Percentiles rank a stretch among this genome's conserved stretches.
These are phyloP conservation scores for Aproaerema taeniolella DNA, from an alignment of 2,888 invertebrate species.

Conservation along the genomic window DNA sequence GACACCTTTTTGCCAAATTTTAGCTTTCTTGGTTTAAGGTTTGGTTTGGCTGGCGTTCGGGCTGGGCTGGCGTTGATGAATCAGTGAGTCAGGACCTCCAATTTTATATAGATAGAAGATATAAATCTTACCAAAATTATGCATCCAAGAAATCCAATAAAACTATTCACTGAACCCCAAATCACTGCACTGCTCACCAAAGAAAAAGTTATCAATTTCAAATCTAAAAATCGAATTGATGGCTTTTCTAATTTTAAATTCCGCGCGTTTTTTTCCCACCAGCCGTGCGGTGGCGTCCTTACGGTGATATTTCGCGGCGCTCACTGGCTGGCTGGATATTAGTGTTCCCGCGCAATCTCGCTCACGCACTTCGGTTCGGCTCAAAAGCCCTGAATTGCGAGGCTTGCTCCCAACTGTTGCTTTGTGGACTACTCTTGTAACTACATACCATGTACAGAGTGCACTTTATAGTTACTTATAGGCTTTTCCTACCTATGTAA, in stretches of 20 bases:
- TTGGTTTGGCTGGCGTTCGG: too few species aligned
- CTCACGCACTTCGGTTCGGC: constrained; percentile 23
- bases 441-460: too few species aligned
- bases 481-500: too few species aligned
- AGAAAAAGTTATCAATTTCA: too few species aligned
- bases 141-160: not conserved
- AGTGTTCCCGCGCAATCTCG: constrained; percentile 29
- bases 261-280: constrained; percentile 28
- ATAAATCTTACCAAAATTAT: constrained; percentile 2
- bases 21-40: too few species aligned
- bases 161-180: constrained; percentile 4
- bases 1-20: too few species aligned
- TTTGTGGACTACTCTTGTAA: too few species aligned
- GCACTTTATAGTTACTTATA: too few species aligned
- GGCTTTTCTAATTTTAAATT: constrained; percentile 28
- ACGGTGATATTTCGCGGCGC: constrained; percentile 44
- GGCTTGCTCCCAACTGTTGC: constrained; percentile 34
- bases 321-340: constrained; percentile 47
- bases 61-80: too few species aligned
- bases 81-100: too few species aligned
- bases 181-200: not conserved
- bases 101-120: too few species aligned
- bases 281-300: constrained; percentile 37
- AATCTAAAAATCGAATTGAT: too few species aligned
- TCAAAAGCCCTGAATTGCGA: not conserved